Conservation (phyloP, 2,797 vertebrate genomes). For the Melopsittacus undulatus region DNA sequence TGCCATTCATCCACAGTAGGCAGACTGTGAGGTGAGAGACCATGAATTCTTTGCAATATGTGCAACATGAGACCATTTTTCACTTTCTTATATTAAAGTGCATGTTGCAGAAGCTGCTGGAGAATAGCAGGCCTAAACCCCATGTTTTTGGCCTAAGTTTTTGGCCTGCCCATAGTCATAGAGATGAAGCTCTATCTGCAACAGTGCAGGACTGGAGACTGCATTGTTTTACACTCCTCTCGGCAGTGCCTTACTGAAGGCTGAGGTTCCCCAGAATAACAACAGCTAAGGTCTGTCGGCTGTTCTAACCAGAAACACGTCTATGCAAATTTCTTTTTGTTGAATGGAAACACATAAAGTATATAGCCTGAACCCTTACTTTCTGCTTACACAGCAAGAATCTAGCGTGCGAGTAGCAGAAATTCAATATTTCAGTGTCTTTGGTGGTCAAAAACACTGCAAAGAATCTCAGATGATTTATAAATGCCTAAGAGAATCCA, state of each 20-base stretch:
- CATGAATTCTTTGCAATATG: not conserved
- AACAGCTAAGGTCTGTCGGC: not conserved
- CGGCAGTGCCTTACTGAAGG: fast-evolving
- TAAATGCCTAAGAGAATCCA: not conserved
- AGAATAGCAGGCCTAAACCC: not conserved
- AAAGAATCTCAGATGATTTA: not conserved
- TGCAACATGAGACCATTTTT: not conserved
- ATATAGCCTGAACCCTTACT: not conserved
- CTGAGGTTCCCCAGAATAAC: not conserved
- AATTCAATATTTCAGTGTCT: not conserved
- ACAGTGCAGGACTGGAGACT: fast-evolving
- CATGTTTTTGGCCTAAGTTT: not conserved
- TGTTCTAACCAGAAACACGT: not conserved
- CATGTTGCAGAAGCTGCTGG: not conserved
- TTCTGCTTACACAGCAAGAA: not conserved
- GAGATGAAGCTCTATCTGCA: not conserved
- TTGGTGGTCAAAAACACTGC: not conserved
- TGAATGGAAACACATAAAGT: not conserved
- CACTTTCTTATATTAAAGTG: not conserved
- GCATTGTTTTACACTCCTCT: not conserved
- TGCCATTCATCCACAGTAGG: not conserved
- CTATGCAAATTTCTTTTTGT: not conserved
- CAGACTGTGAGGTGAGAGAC: not conserved
- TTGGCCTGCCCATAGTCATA: not conserved
- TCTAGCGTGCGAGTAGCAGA: not conserved